A percentile compares a stretch with the other conserved stretches of the same genome.
Evolutionary conservation across 2,888 invertebrate species (phyloP).

Genomic region (Trichogramma evanescens): DNA sequence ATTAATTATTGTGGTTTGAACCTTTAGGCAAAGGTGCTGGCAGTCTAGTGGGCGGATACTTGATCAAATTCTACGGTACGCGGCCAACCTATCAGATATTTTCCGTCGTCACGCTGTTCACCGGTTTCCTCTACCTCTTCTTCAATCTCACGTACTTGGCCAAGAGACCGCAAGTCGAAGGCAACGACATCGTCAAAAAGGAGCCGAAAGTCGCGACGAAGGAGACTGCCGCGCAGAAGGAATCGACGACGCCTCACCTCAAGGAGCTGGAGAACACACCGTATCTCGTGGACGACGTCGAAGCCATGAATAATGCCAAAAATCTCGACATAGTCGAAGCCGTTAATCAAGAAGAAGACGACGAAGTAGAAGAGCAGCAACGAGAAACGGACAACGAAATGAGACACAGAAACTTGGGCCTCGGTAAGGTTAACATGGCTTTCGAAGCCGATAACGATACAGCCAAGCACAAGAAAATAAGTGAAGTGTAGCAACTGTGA

Average conservation of each 20-base stretch:
- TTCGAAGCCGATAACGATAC: conserved; percentile 25
- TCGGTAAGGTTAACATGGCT: conserved; percentile 25
- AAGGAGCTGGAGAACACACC: conserved; percentile 17
- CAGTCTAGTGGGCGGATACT: conserved; percentile 67
- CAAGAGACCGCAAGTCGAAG: conserved; percentile 50
- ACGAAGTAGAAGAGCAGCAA: not conserved
- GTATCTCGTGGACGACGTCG: conserved; percentile 23
- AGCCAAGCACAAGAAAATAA: not conserved
- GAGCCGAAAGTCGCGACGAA: conserved; percentile 40
- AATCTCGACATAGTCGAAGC: conserved; percentile 34
- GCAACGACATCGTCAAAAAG: conserved; percentile 56
- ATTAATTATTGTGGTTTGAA: conserved; percentile 1
- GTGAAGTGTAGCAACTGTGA: too few species aligned
- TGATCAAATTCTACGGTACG: conserved; percentile 67
- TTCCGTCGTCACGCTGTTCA: conserved; percentile 56
- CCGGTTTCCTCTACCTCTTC: conserved; percentile 61
- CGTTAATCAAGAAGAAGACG: not conserved
- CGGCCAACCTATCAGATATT: conserved; percentile 68
- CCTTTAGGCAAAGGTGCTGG: conserved; percentile 66
- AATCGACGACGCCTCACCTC: conserved; percentile 7
- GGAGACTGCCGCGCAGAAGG: conserved; percentile 19
- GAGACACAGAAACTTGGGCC: conserved; percentile 17
- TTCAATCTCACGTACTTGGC: conserved; percentile 63
- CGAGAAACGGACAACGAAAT: conserved; percentile 2
- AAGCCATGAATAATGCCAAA: conserved; percentile 33